Conservation (phyloP, 2,113 vertebrate genomes). For the Bambusicola thoracicus region DNA sequence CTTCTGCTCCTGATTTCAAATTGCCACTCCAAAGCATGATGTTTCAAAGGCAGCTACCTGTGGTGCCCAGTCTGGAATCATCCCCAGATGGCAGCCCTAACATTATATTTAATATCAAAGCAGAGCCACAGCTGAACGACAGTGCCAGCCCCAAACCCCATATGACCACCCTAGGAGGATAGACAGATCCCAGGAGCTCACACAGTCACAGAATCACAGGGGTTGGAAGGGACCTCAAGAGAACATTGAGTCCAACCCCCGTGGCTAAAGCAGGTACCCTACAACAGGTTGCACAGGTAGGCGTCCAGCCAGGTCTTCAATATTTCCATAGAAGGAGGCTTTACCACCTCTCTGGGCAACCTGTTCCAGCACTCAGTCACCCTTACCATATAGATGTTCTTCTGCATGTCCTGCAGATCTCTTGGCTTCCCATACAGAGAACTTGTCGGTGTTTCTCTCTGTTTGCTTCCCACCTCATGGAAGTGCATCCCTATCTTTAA, state of each 20-base stretch:
- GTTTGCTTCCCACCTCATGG: neutral
- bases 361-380: too few relatives aligned
- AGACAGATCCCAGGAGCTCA: neutral
- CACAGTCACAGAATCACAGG: neutral
- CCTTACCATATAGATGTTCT: too few relatives aligned
- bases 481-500: neutral
- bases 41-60: neutral
- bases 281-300: too few relatives aligned
- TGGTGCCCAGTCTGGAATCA: neutral
- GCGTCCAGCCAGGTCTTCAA: too few relatives aligned
- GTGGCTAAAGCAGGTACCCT: too few relatives aligned
- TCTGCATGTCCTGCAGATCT: neutral
- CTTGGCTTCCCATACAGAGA: neutral
- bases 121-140: neutral
- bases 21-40: neutral
- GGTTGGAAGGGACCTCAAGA: too few relatives aligned
- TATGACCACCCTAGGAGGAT: accelerated
- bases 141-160: neutral
- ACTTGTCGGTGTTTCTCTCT: neutral
- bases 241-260: too few relatives aligned
- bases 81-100: accelerated
- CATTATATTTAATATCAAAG: neutral
- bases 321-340: too few relatives aligned
- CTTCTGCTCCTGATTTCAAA: neutral
- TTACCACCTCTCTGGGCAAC: too few relatives aligned